Conservation (phyloP, 2,888 invertebrate species). For the Drosophila melanosoma region DNA sequence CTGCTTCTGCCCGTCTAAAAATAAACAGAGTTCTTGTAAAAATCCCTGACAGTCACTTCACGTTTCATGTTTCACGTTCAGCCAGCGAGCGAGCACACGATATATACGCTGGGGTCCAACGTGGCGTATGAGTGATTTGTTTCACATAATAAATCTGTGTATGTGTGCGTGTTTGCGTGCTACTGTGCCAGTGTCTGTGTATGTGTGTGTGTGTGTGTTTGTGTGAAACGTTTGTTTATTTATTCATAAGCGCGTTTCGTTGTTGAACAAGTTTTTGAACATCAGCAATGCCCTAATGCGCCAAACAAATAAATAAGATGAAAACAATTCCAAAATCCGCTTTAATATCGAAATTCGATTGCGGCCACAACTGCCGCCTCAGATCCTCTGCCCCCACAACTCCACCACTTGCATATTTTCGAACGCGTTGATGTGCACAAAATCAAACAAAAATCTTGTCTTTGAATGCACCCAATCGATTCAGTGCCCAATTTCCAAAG, state of each 20-base stretch:
- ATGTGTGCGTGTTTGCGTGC: slow-evolving; percentile 42
- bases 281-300: slow-evolving; percentile 39
- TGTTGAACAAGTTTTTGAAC: slow-evolving; percentile 49
- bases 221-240: slow-evolving; percentile 46
- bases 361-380: slow-evolving; percentile 12
- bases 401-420: neutral
- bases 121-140: slow-evolving; percentile 64
- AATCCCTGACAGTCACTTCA: slow-evolving; percentile 61
- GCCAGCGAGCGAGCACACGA: slow-evolving; percentile 8
- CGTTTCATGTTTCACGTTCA: slow-evolving; percentile 46
- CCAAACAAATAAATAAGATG: slow-evolving; percentile 35
- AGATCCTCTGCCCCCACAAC: neutral
- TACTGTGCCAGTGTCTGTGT: slow-evolving; percentile 20
- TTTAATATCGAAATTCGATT: slow-evolving; percentile 52
- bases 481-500: slow-evolving; percentile 19
- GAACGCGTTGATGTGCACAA: slow-evolving; percentile 24
- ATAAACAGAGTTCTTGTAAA: slow-evolving; percentile 49
- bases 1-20: slow-evolving; percentile 28
- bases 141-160: slow-evolving; percentile 55
- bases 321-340: slow-evolving; percentile 31
- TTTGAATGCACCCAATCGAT: slow-evolving; percentile 45
- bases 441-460: slow-evolving; percentile 26
- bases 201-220: slow-evolving; percentile 15
- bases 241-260: slow-evolving; percentile 68
- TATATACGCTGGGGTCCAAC: slow-evolving; percentile 31